Conservation (phyloP, 2,113 vertebrate species). For the Toxotes chatareus region DNA sequence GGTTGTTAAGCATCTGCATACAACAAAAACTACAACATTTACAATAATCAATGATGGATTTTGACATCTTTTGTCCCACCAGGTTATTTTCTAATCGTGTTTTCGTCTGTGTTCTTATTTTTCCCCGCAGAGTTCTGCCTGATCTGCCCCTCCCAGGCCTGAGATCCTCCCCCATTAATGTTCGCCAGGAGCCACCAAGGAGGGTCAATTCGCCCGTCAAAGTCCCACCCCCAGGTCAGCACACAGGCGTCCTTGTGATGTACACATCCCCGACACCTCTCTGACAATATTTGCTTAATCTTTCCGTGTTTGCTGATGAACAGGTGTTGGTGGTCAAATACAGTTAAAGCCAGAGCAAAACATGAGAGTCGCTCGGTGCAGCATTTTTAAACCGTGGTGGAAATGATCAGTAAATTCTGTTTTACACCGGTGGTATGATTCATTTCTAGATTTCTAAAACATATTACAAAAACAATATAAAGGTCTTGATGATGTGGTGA, state of each 20-base stretch:
- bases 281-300: constrained; percentile 42
- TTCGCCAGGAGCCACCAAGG: constrained; percentile 70
- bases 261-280: not conserved
- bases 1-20: no score
- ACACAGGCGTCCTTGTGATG: not conserved
- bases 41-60: no score
- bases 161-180: constrained; percentile 66
- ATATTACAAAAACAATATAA: not conserved
- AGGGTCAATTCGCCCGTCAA: constrained; percentile 78
- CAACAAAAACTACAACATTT: no score
- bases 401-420: not conserved
- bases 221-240: constrained; percentile 76
- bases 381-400: not conserved
- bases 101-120: not conserved
- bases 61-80: not conserved
- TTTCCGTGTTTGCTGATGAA: constrained; percentile 26
- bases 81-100: not conserved
- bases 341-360: not conserved
- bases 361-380: not conserved
- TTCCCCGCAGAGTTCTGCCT: constrained; percentile 78
- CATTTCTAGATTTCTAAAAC: not conserved
- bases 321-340: not conserved
- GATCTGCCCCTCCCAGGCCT: constrained; percentile 65
- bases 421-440: not conserved
- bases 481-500: no score